These are phyloP conservation scores for Pandemis heparana DNA, from an alignment of 2,888 invertebrate genomes.

Conservation along the genomic window DNA sequence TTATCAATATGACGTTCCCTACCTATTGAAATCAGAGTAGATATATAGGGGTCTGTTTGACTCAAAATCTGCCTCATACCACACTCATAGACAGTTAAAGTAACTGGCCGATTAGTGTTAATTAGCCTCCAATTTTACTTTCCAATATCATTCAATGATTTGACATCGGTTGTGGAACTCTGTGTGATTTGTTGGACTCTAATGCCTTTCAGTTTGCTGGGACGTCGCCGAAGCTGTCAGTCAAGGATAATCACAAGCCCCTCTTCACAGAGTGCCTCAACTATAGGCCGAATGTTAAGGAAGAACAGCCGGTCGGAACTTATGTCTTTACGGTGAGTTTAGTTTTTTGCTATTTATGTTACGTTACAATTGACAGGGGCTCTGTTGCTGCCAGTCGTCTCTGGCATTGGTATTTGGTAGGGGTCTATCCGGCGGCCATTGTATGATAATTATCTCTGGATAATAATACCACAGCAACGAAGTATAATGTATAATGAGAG, in stretches of 20 bases:
- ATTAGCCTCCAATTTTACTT: neutral
- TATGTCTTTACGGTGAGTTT: conserved; percentile 89
- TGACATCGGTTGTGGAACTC: neutral
- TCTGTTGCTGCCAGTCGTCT: neutral
- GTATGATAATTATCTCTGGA: too few relatives aligned
- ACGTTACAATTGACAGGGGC: neutral
- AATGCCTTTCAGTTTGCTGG: conserved; percentile 75
- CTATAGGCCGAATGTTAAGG: conserved; percentile 93
- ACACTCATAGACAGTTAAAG: neutral
- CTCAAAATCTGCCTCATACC: too few relatives aligned
- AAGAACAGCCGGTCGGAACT: conserved; percentile 90
- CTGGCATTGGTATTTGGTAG: neutral
- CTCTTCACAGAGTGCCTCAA: conserved; percentile 93
- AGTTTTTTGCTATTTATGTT: neutral
- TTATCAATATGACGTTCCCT: too few relatives aligned
- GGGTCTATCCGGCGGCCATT: too few relatives aligned
- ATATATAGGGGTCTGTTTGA: too few relatives aligned
- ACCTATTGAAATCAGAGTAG: neutral
- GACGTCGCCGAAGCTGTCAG: conserved; percentile 72
- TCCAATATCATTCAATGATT: neutral
- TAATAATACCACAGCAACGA: neutral
- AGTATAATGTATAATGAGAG: neutral
- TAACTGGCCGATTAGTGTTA: neutral
- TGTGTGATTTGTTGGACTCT: conserved; percentile 40
- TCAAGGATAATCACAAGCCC: conserved; percentile 93